phyloP scores from a whole-genome alignment of 2,888 invertebrate genomes.

The Rhagium mordax region DNA sequence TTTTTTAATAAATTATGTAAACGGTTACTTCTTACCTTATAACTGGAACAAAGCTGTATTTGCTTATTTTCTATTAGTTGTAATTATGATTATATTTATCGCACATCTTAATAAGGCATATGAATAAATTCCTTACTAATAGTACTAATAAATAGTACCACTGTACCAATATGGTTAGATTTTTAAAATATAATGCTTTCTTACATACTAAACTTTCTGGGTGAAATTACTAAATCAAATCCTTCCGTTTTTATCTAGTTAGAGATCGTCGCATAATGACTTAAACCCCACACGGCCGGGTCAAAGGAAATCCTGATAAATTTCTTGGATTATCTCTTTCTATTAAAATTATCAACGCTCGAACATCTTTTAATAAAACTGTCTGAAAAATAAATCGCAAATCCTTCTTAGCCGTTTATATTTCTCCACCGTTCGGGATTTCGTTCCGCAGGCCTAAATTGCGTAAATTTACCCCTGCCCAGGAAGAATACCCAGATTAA shows the following conservation, averaged over 20 bases:
- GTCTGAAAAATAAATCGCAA: slow-evolving; percentile 47
- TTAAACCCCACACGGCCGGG: background rate
- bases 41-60: too few relatives aligned
- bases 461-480: slow-evolving; percentile 47
- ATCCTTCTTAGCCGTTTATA: slow-evolving; percentile 36
- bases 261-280: background rate
- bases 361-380: slow-evolving; percentile 49
- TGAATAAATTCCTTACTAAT: too few relatives aligned
- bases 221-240: too few relatives aligned
- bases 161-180: too few relatives aligned
- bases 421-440: slow-evolving; percentile 29
- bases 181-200: too few relatives aligned
- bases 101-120: too few relatives aligned
- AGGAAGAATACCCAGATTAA: slow-evolving; percentile 49
- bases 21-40: too few relatives aligned
- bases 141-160: too few relatives aligned
- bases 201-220: too few relatives aligned
- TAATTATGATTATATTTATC: too few relatives aligned
- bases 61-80: too few relatives aligned
- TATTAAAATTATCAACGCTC: slow-evolving; percentile 48
- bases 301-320: slow-evolving; percentile 25
- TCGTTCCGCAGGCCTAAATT: slow-evolving; percentile 41
- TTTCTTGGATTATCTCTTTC: slow-evolving; percentile 32
- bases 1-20: too few relatives aligned
- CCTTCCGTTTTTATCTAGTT: background rate